Evolutionary conservation across 2,113 vertebrate genomes (phyloP), one percentile per base, ranked within the genome.

Genomic region (Pedionomus torquatus): DNA sequence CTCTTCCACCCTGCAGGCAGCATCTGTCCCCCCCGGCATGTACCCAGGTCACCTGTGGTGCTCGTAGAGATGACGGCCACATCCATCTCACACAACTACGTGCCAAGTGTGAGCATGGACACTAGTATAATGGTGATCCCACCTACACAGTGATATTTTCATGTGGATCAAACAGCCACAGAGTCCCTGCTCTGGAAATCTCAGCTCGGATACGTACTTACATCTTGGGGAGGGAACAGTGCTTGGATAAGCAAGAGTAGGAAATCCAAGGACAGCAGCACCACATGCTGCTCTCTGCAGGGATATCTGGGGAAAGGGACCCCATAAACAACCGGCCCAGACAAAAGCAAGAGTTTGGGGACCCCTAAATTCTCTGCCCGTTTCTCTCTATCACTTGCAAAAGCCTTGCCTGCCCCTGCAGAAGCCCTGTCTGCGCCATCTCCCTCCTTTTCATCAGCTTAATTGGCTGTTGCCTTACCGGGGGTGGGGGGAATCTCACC

Each of bases 41-140:
- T 25, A 10, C 30, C 37, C 60, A 35, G 33, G 23, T 13, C 54
- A 74, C 23, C 30, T 17, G 2, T 0, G 10, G 2, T 8, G 6
- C 76, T 20, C 0, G 18, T 18, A 80, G n/a, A 23, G 63, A 1
- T 7, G 9, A 1, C 23, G 21, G 65, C 58, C n/a, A 3, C 0
- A 0, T 31, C 75, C 54, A 1, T 26, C 21, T 3, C 24, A 0
- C 0, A 2, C 3, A 17, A 30, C 13, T 12, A 21, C 3, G 1
- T 19, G 58, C 58, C 8, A 28, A 54, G 5, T 1, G 41, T 2
- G 35, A 68, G 58, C 57, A 9, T 0, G 7, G 48, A 7, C 66
- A 8, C 10, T 1, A 26, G 0, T 13, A 2, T 3, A 7, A 5
- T 1, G 1, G 52, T 1, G 18, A 17, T 9, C 61, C 21, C 66